Base-by-base conservation (phyloP, 2,888 invertebrate species). In the Pterostichus niger region DNA sequence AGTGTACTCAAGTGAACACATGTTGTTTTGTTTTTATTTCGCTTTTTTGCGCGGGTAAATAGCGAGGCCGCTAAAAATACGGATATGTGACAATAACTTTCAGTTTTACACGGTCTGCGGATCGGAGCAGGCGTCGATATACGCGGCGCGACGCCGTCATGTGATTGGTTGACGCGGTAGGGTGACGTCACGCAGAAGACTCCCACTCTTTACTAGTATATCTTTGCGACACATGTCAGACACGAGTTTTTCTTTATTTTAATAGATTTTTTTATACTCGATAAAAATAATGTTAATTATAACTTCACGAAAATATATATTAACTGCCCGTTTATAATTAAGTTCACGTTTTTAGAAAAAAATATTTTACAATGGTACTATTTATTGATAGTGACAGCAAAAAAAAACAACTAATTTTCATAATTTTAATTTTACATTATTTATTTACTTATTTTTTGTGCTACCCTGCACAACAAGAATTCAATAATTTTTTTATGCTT, bases 31-130 rank as follows among this genome's bases (percentile, higher is more conserved):
- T 46, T 79, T 79, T 56, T 56, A 71, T 71, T 44, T 46, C 10
- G 78, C 15, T 78, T 56, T 61, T 79, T 79, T 46, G 44, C 49
- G 61, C 64, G 17, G 46, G 54, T 78, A 77, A 77, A 77, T 77
- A 77, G 77, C 61, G 11, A 7, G 44, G 6, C 40, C 49, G 64
- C 40, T 71, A 81, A 81, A 81, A 81, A 81, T 81, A 71, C 71
- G 71, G 56, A 81, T 80, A 46, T 81, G 68, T 81, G 81, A 81
- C 81, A 81, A 81, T 81, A 81, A 81, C 81, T 81, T 81, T 81
- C 81, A 73, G 71, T 81, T 81, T 81, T 81, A 81, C 81, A 71
- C 46, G 76, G 56, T 33, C 49, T 17, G 44, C 49, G 49, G 52
- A 15, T 10, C 76, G 6, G 40, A 15, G 44, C 68, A 15, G 44